These are phyloP conservation scores for Apostichopus leukothele DNA, from an alignment of 53 echinoderm and acorn worm species.

Conservation along the genomic window DNA sequence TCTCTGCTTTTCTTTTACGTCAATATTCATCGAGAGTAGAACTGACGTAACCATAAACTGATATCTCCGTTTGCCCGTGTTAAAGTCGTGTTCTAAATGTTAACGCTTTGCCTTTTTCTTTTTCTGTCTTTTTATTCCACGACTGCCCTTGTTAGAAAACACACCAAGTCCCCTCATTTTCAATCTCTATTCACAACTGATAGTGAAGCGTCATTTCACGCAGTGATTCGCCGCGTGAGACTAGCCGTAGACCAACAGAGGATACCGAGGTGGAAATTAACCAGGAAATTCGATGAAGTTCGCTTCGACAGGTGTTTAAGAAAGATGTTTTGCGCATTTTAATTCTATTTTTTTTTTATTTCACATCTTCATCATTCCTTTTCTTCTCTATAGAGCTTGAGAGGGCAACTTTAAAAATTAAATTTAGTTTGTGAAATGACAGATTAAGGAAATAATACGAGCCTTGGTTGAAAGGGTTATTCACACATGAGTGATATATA, in stretches of 20 bases:
- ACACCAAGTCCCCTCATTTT: background rate
- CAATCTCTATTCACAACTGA: slow-evolving; percentile 2
- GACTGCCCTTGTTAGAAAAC: background rate
- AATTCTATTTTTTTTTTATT: slow-evolving; percentile 25
- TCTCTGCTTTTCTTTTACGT: no score
- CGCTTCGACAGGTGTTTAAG: slow-evolving; percentile 28
- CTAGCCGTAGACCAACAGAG: slow-evolving; percentile 7
- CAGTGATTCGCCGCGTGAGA: slow-evolving; percentile 24
- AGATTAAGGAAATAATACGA: background rate
- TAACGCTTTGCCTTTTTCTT: no score
- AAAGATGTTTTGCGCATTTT: slow-evolving; percentile 37
- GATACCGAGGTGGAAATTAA: slow-evolving; percentile 21
- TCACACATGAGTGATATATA: background rate
- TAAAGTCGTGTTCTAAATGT: no score
- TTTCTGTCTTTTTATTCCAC: no score
- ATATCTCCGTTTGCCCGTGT: no score
- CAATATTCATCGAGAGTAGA: no score
- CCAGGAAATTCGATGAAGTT: slow-evolving; percentile 32
- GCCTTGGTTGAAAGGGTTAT: background rate
- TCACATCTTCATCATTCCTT: background rate
- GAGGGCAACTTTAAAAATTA: slow-evolving; percentile 7
- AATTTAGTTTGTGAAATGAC: background rate
- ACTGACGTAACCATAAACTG: no score
- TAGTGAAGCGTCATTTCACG: slow-evolving; percentile 31
- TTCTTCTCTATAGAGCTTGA: background rate